These are phyloP conservation scores for Odontothrips loti DNA, from an alignment of 2,888 invertebrate genomes.

Conservation along the genomic window DNA sequence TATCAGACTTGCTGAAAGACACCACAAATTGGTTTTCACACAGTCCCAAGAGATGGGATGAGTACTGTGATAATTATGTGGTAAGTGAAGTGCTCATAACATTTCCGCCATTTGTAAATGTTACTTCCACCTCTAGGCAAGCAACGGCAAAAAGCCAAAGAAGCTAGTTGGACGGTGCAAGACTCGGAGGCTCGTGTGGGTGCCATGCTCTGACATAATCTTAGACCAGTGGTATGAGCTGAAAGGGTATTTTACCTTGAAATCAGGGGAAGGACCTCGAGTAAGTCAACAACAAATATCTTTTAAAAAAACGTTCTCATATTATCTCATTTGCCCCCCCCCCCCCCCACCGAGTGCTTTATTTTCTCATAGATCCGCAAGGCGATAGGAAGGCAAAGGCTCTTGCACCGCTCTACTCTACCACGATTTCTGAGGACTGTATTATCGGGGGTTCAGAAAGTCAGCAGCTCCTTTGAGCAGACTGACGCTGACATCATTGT, in stretches of 20 bases:
- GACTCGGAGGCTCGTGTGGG: background rate
- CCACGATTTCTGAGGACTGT: too few relatives aligned
- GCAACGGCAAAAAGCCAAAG: background rate
- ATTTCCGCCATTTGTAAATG: too few relatives aligned
- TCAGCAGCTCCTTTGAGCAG: too few relatives aligned
- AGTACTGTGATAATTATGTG: background rate
- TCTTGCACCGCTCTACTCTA: too few relatives aligned
- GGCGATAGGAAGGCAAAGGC: too few relatives aligned
- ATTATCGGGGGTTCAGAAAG: too few relatives aligned
- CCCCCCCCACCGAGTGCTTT: too few relatives aligned
- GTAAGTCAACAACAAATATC: background rate
- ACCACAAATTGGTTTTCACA: background rate
- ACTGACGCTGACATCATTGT: too few relatives aligned
- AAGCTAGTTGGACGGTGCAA: background rate
- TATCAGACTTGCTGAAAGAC: background rate
- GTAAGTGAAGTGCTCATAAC: background rate
- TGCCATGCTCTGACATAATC: background rate
- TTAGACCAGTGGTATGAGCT: background rate
- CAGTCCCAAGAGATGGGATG: background rate
- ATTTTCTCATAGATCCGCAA: too few relatives aligned
- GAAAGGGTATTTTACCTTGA: background rate
- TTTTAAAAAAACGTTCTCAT: too few relatives aligned
- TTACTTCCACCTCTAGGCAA: too few relatives aligned
- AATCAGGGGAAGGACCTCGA: background rate
- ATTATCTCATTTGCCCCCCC: too few relatives aligned